Percentiles rank a stretch among this genome's conserved stretches.
These are phyloP conservation scores for Plutomurus gul DNA, from an alignment of 1,140 invertebrate genomes.

Conservation along the genomic window DNA sequence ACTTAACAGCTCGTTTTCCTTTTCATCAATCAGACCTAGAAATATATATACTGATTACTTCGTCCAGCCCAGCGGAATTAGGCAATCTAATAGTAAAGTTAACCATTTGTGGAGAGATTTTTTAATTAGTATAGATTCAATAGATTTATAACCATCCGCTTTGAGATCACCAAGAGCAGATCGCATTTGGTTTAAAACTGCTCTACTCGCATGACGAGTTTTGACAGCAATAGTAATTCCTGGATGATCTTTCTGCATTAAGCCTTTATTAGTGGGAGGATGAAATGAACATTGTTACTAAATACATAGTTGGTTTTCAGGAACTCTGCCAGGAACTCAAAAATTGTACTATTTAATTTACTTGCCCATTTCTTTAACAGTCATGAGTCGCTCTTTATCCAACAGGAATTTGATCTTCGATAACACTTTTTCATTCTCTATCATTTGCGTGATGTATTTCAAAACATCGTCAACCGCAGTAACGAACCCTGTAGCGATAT, in stretches of 20 bases:
- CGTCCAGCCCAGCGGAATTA: too few relatives aligned
- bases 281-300: too few relatives aligned
- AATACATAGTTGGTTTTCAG: too few relatives aligned
- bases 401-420: constrained; percentile 38
- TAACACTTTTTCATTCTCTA: constrained; percentile 58
- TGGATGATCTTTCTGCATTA: constrained; percentile 59
- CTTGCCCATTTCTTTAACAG: constrained; percentile 49
- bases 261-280: constrained; percentile 17
- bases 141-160: constrained; percentile 56
- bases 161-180: constrained; percentile 57
- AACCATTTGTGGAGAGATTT: too few relatives aligned
- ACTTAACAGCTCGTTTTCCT: constrained; percentile 39
- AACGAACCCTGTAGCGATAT: constrained; percentile 61
- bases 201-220: constrained; percentile 60
- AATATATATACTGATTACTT: too few relatives aligned
- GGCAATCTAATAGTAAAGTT: too few relatives aligned
- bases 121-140: too few relatives aligned
- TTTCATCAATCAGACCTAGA: constrained; percentile 48
- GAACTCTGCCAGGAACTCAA: too few relatives aligned
- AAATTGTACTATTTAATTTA: not conserved
- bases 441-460: constrained; percentile 63
- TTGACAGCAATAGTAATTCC: constrained; percentile 61
- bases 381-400: constrained; percentile 37
- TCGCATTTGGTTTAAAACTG: constrained; percentile 59
- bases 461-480: constrained; percentile 64